A percentile compares a stretch with the other conserved stretches of the same genome.
Conservation (phyloP, 2,113 vertebrate species). For the Tringa solitaria region DNA sequence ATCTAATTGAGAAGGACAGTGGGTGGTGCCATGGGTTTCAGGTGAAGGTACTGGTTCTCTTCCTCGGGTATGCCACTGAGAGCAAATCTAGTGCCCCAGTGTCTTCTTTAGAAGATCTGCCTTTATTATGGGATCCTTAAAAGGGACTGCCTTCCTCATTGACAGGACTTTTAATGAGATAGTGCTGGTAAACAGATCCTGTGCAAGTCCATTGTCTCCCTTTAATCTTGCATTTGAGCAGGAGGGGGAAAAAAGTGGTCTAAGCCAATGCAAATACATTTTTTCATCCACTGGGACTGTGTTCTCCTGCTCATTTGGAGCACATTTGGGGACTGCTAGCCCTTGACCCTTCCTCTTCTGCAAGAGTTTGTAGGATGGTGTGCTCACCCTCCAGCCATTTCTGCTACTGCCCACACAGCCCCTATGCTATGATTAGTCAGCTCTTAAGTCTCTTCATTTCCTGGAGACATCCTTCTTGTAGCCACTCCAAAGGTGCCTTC, state of each 20-base stretch:
- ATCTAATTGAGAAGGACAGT: not conserved
- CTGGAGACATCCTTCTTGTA: not conserved
- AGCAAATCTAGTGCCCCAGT: not conserved
- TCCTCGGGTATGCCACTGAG: not conserved
- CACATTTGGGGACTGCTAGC: fast-evolving
- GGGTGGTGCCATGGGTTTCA: not conserved
- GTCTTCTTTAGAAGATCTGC: not conserved
- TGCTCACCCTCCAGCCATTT: not conserved
- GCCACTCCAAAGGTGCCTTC: not conserved
- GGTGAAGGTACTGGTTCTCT: not conserved
- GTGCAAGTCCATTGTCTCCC: not conserved
- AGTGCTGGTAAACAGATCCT: not conserved
- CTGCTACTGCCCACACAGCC: not conserved
- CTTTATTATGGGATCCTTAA: not conserved
- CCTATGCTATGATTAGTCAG: not conserved
- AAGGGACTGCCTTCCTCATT: not conserved
- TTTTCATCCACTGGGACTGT: not conserved
- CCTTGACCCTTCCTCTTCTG: not conserved
- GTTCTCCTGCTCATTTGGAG: not conserved
- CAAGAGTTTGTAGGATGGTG: not conserved
- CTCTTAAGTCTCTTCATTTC: not conserved
- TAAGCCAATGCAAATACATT: not conserved
- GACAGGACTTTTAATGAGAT: not conserved
- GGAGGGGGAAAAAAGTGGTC: not conserved
- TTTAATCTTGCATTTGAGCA: not conserved